These are phyloP conservation scores for Neoscelio sp. DNA, from an alignment of 2,888 invertebrate species.

Conservation along the genomic window DNA sequence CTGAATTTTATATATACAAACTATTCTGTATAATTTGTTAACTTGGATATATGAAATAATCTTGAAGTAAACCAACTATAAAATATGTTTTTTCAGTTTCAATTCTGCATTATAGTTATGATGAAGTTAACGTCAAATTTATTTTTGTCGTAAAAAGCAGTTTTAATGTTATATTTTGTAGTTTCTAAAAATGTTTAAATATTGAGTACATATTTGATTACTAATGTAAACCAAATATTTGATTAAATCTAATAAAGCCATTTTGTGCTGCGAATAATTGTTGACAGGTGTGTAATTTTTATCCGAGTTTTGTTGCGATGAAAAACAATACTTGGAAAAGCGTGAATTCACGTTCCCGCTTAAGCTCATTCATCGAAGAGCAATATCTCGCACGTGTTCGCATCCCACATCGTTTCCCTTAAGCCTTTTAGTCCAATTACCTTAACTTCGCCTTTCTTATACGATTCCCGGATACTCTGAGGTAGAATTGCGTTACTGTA, in stretches of 20 bases:
- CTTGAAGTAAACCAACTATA: too few species aligned
- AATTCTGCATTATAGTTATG: too few species aligned
- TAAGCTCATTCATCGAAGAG: constrained; percentile 59
- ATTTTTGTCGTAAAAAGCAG: too few species aligned
- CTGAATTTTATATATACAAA: too few species aligned
- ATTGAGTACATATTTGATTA: too few species aligned
- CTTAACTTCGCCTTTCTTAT: constrained; percentile 64
- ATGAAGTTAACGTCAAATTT: too few species aligned
- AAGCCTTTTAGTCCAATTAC: constrained; percentile 68
- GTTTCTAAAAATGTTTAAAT: too few species aligned
- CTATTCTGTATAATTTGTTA: too few species aligned
- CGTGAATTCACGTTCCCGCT: constrained; percentile 52
- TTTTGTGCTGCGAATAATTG: background rate
- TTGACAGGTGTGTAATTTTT: constrained; percentile 38
- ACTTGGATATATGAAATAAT: too few species aligned
- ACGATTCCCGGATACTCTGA: constrained; percentile 63
- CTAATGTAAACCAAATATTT: background rate
- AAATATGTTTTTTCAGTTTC: too few species aligned
- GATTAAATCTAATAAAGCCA: background rate
- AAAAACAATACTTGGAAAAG: constrained; percentile 18
- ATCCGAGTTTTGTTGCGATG: constrained; percentile 10
- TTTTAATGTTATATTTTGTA: too few species aligned
- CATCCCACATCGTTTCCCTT: constrained; percentile 69
- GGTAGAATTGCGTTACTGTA: constrained; percentile 56
- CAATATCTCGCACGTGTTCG: constrained; percentile 69